phyloP scores from a whole-genome alignment of 2,888 invertebrate species.

The Drosophila leonis region DNA sequence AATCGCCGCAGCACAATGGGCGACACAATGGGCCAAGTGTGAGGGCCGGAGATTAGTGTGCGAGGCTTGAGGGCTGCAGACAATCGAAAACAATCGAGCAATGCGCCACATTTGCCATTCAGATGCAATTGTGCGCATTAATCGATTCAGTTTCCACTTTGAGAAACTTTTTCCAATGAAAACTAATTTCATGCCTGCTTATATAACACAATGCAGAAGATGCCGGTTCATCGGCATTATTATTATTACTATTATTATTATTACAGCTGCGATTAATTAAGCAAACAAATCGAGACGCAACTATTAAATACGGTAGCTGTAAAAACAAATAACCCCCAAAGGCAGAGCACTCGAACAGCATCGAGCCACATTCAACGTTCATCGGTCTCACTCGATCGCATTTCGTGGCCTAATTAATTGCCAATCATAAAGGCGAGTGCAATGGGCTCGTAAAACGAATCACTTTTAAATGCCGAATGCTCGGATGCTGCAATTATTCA shows the following conservation, averaged over 20 bases:
- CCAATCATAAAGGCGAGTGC: constrained; percentile 80
- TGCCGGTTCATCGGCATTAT: background rate
- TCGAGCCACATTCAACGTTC: constrained; percentile 8
- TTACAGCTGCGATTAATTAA: constrained; percentile 81
- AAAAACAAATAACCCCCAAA: constrained; percentile 73
- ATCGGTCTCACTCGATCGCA: constrained; percentile 12
- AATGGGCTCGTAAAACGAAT: constrained; percentile 78
- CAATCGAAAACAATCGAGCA: constrained; percentile 45
- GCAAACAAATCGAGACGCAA: constrained; percentile 69
- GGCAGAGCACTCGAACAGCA: constrained; percentile 3
- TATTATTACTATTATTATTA: constrained; percentile 49
- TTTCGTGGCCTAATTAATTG: constrained; percentile 76
- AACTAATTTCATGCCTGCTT: constrained; percentile 65
- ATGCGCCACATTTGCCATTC: constrained; percentile 75
- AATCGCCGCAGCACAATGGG: constrained; percentile 57
- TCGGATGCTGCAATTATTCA: constrained; percentile 71
- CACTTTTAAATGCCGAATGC: constrained; percentile 75
- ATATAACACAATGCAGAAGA: constrained; percentile 5
- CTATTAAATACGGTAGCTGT: constrained; percentile 76
- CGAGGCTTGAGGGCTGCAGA: constrained; percentile 15
- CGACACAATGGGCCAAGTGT: constrained; percentile 74
- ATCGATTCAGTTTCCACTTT: constrained; percentile 60
- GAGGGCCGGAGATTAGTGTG: constrained; percentile 43
- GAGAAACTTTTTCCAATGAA: constrained; percentile 19
- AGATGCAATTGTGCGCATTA: constrained; percentile 75